Conservation (phyloP, 2,888 invertebrate species). For the Eupithecia tripunctaria region DNA sequence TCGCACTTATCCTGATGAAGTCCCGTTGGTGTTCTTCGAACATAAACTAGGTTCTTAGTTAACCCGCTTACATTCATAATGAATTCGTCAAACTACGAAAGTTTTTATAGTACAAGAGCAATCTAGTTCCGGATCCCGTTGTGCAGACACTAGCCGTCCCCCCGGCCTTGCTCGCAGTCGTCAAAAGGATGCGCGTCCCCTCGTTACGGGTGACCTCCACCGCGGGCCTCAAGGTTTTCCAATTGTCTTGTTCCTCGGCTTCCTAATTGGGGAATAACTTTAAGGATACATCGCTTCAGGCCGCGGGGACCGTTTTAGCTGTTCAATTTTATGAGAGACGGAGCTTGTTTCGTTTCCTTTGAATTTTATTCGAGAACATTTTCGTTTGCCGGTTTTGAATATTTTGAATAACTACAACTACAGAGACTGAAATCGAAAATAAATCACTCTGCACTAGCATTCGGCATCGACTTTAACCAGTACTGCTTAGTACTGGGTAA, state of each 20-base stretch:
- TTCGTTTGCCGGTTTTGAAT: background rate
- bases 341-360: background rate
- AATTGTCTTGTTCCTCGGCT: slow-evolving; percentile 41
- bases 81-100: too few species aligned
- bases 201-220: slow-evolving; percentile 31
- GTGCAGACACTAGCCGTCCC: slow-evolving; percentile 5
- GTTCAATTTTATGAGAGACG: background rate
- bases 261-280: slow-evolving; percentile 31
- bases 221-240: slow-evolving; percentile 28
- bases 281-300: background rate
- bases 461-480: background rate
- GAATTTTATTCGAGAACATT: background rate
- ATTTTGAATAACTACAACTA: background rate
- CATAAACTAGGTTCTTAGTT: too few species aligned
- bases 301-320: background rate
- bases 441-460: background rate
- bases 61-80: too few species aligned
- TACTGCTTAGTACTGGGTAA: background rate
- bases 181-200: slow-evolving; percentile 47
- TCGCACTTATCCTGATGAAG: too few species aligned
- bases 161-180: slow-evolving; percentile 54
- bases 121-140: slow-evolving; percentile 6
- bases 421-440: background rate
- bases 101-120: too few species aligned
- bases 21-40: too few species aligned